These are phyloP conservation scores for Gobio occitaniae DNA, from an alignment of 2,797 vertebrate genomes.

Conservation along the genomic window DNA sequence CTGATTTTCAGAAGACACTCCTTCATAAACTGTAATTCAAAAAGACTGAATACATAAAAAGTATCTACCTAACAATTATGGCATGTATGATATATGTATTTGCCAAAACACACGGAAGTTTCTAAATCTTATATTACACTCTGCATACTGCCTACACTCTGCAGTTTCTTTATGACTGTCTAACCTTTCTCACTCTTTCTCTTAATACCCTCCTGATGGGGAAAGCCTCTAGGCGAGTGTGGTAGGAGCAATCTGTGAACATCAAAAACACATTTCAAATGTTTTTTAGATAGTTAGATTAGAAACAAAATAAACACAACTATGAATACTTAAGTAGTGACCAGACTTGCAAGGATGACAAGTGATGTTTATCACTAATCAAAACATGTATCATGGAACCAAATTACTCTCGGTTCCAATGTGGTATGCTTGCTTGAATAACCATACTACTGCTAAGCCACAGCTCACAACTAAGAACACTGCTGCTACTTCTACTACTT, in stretches of 20 bases:
- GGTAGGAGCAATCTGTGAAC: slow-evolving; percentile 38
- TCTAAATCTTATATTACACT: background rate
- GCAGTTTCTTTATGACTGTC: background rate
- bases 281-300: slow-evolving; percentile 14
- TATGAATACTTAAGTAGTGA: slow-evolving; percentile 7
- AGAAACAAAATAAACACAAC: background rate
- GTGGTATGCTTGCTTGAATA: background rate
- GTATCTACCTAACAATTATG: background rate
- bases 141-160: slow-evolving; percentile 15
- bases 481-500: background rate
- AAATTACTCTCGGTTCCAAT: background rate
- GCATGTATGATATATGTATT: background rate
- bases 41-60: slow-evolving; percentile 31
- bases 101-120: too few relatives aligned
- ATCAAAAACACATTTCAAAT: slow-evolving; percentile 30
- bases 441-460: background rate
- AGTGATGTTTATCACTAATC: slow-evolving; percentile 7
- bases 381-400: background rate
- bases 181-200: slow-evolving; percentile 43
- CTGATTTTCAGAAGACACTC: background rate
- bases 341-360: background rate
- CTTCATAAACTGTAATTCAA: slow-evolving; percentile 37
- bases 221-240: slow-evolving; percentile 26
- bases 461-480: background rate
- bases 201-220: slow-evolving; percentile 34